These are phyloP conservation scores for Ptyas mucosa DNA, from an alignment of 2,113 vertebrate genomes.

Conservation along the genomic window DNA sequence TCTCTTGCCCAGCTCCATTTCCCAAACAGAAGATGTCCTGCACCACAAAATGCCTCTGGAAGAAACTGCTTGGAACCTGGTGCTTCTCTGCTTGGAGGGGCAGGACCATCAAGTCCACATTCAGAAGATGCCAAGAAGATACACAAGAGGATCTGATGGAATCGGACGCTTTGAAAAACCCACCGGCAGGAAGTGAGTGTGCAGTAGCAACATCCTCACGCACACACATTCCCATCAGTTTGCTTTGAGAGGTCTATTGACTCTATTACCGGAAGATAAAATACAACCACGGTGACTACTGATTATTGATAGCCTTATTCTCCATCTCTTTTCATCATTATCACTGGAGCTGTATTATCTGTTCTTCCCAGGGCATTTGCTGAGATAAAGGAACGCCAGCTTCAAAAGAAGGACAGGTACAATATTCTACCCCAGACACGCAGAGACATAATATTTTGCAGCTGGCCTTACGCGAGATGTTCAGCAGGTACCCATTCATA, in stretches of 20 bases:
- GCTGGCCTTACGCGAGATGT: background rate
- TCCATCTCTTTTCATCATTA: background rate
- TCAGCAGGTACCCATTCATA: background rate
- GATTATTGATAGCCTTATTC: background rate
- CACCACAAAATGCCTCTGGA: background rate
- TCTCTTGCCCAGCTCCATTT: background rate
- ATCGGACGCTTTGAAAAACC: background rate
- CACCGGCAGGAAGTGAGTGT: background rate
- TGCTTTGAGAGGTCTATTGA: background rate
- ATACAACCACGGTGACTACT: background rate
- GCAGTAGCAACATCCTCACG: background rate
- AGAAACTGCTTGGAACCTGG: background rate
- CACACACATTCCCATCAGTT: background rate
- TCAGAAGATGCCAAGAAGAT: background rate
- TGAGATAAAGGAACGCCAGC: too few species aligned
- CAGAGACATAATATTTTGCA: background rate
- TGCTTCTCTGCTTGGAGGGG: background rate
- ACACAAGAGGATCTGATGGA: background rate
- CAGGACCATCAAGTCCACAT: background rate
- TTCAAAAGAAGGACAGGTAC: background rate
- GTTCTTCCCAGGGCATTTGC: background rate
- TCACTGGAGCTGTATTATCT: background rate
- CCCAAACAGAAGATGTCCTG: background rate
- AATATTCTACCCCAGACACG: background rate
- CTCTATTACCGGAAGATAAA: background rate